Conservation (phyloP, 1,140 invertebrate species). For the Pseudoatta argentina region DNA sequence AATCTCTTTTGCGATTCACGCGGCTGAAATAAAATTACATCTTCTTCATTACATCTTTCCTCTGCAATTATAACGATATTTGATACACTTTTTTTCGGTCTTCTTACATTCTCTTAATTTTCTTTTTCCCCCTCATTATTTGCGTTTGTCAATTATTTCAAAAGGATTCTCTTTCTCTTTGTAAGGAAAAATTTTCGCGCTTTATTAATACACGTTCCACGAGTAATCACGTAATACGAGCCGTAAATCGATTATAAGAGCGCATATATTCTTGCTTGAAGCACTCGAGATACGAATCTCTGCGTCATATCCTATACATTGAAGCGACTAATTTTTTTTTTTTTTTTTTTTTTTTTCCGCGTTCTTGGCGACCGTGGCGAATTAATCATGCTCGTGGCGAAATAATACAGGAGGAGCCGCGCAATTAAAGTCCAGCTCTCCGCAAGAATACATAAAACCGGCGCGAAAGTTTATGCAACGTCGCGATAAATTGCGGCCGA, state of each 20-base stretch:
- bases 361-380: background rate
- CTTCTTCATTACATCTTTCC: background rate
- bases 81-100: background rate
- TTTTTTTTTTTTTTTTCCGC: background rate
- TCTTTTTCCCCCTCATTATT: background rate
- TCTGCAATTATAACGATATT: background rate
- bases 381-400: background rate
- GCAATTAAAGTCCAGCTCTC: conserved; percentile 29
- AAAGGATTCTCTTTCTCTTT: background rate
- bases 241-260: background rate
- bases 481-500: conserved; percentile 46
- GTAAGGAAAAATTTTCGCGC: background rate
- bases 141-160: background rate
- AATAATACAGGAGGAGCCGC: background rate
- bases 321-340: background rate
- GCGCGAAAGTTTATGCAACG: conserved; percentile 30
- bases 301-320: background rate
- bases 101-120: background rate
- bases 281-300: conserved; percentile 12
- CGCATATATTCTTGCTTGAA: background rate
- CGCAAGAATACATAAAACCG: conserved; percentile 26
- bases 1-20: background rate
- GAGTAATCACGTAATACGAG: background rate
- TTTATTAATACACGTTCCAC: background rate
- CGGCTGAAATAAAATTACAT: background rate